Percentiles rank a stretch among this genome's conserved stretches.
Evolutionary conservation across 2,888 invertebrate genomes (phyloP).

Genomic region (Lydus trimaculatus): DNA sequence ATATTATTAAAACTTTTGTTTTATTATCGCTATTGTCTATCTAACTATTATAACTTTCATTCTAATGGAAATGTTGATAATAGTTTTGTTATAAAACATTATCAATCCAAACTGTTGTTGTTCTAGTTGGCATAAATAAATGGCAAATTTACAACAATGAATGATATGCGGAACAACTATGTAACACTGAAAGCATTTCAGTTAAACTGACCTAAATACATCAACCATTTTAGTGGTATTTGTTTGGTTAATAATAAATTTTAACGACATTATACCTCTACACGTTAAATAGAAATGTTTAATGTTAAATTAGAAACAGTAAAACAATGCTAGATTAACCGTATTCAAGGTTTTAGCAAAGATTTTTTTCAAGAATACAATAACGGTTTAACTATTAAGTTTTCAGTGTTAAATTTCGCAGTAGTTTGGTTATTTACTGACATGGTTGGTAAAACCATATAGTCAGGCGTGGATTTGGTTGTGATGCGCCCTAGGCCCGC

Average conservation of each 20-base stretch:
- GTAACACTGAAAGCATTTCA: neutral
- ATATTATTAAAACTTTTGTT: neutral
- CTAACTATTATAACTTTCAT: neutral
- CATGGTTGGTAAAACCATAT: too few relatives aligned
- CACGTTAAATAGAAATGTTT: neutral
- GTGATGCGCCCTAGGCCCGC: too few relatives aligned
- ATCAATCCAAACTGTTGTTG: conserved; percentile 1
- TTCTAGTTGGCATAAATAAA: neutral
- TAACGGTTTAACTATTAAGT: too few relatives aligned
- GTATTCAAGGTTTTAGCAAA: too few relatives aligned
- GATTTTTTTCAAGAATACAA: too few relatives aligned
- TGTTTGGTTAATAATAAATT: neutral
- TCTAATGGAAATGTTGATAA: neutral
- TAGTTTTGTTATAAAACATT: neutral
- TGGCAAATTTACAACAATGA: neutral
- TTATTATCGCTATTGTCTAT: neutral
- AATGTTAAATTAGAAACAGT: neutral
- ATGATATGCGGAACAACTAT: neutral
- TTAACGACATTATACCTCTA: too few relatives aligned
- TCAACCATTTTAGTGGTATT: neutral
- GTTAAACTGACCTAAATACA: neutral
- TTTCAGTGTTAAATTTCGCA: too few relatives aligned
- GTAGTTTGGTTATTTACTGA: too few relatives aligned
- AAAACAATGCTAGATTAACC: too few relatives aligned
- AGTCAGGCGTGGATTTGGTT: too few relatives aligned